phyloP scores from a whole-genome alignment of 2,888 invertebrate genomes.

The Daptonema setosum region DNA sequence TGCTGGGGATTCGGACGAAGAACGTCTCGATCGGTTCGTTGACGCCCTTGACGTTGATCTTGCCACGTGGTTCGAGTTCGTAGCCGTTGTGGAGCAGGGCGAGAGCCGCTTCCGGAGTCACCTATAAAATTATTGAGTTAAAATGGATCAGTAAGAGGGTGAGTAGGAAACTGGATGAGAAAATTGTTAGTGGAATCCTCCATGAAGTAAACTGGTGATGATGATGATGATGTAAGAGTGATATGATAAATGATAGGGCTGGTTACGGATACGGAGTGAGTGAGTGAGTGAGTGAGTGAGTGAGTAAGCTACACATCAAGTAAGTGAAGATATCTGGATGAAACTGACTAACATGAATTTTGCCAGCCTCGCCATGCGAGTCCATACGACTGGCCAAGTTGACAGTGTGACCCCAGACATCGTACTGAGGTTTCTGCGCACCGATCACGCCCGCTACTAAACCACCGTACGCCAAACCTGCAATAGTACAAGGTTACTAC shows the following conservation, averaged over 20 bases:
- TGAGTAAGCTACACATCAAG: too few relatives aligned
- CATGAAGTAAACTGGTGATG: too few relatives aligned
- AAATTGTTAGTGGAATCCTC: too few relatives aligned
- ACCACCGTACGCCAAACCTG: slow-evolving; percentile 65
- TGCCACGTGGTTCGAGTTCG: slow-evolving; percentile 66
- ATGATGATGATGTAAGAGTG: too few relatives aligned
- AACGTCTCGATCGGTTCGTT: slow-evolving; percentile 6
- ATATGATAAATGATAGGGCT: too few relatives aligned
- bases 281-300: too few relatives aligned
- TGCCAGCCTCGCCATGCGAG: slow-evolving; percentile 66
- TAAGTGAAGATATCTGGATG: too few relatives aligned
- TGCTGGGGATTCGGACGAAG: too few relatives aligned
- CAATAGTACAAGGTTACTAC: too few relatives aligned
- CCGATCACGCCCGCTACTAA: slow-evolving; percentile 91
- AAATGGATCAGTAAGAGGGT: slow-evolving; percentile 8
- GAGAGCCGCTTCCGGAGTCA: slow-evolving; percentile 58
- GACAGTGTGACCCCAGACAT: slow-evolving; percentile 96
- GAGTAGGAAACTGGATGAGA: too few relatives aligned
- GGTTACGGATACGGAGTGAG: too few relatives aligned
- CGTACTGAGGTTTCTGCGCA: slow-evolving; percentile 89
- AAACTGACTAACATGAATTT: slow-evolving; percentile 31
- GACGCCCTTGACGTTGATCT: slow-evolving; percentile 69
- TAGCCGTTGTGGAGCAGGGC: slow-evolving; percentile 64
- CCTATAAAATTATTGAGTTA: slow-evolving; percentile 31
- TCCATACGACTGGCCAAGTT: slow-evolving; percentile 94